Base-by-base conservation (phyloP, 2,797 vertebrate genomes). In the Nyctibius grandis region DNA sequence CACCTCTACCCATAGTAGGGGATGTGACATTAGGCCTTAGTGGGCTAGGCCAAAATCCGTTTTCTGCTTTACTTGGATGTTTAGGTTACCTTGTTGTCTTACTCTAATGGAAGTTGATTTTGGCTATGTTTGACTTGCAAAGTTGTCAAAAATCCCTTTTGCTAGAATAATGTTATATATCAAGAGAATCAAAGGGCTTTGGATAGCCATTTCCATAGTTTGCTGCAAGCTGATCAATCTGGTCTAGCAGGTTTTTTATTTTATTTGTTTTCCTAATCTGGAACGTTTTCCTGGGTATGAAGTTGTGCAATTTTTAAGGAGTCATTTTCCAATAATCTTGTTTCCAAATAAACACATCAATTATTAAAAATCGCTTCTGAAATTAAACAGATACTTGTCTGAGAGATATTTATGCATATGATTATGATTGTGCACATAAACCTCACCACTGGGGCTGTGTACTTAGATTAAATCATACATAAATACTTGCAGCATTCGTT, bases 291-390 rank as follows among this genome's bases (percentile, higher is more conserved):
- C 42, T 75, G 50, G 10, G 6, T 54, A 36, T 54, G 57, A 85
- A 92, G 48, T 16, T 51, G 15, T 42, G n/a, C 15, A 1, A 2
- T 25, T 92, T 60, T 63, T 33, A 89, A 69, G 36, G 45, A 91
- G 22, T 54, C 15, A 31, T 75, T 81, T 93, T 81, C 47, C 16
- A 80, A 31, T 31, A 60, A 67, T 68, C 36, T 76, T 40, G 7
- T 47, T 93, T 82, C 23, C 22, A 91, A 77, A 85, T 65, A 68
- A 93, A 85, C 57, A 2, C 17, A 61, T 64, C 17, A 78, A 29
- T 79, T 88, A 90, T 93, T 94, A 75, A 95, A 89, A 90, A 95
- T 90, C 5, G 20, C 38, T 57, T 72, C 69, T 61, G 59, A 90
- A 93, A 94, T 91, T 23, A 75, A 81, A 33, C 19, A 67, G 87